Conservation (phyloP, 2,797 vertebrate genomes). For the Eulemur mongoz region DNA sequence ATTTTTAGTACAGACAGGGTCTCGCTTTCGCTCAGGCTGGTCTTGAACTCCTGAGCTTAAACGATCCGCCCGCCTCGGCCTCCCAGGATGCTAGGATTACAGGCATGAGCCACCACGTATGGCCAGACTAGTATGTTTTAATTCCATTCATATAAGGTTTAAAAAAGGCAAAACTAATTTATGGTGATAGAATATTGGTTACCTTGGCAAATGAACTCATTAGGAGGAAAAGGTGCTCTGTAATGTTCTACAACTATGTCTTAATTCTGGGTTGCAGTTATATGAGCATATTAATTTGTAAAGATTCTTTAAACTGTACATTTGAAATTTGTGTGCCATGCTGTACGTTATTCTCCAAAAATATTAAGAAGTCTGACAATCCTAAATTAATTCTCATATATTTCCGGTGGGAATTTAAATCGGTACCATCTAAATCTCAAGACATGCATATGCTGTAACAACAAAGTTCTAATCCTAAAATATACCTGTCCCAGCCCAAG, state of each 20-base stretch:
- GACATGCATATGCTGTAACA: accelerated
- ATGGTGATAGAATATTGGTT: background rate
- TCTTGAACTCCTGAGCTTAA: no score
- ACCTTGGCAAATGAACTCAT: background rate
- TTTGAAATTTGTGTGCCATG: background rate
- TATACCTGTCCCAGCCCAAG: background rate
- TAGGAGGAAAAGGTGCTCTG: background rate
- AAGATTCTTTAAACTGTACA: background rate
- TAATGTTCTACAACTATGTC: background rate
- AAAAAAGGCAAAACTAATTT: background rate
- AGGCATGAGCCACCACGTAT: no score
- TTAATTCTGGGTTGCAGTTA: background rate
- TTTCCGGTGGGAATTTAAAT: background rate
- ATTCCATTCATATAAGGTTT: background rate
- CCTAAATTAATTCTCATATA: background rate
- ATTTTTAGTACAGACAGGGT: no score
- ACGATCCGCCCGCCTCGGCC: no score
- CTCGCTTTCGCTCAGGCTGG: no score
- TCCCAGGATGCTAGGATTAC: no score
- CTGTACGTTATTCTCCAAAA: background rate
- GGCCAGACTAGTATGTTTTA: background rate
- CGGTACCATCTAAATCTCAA: background rate
- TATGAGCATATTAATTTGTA: background rate
- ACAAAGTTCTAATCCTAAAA: background rate
- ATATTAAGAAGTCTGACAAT: background rate